Conservation (phyloP, 2,113 vertebrate genomes). For the Stegastes partitus region DNA sequence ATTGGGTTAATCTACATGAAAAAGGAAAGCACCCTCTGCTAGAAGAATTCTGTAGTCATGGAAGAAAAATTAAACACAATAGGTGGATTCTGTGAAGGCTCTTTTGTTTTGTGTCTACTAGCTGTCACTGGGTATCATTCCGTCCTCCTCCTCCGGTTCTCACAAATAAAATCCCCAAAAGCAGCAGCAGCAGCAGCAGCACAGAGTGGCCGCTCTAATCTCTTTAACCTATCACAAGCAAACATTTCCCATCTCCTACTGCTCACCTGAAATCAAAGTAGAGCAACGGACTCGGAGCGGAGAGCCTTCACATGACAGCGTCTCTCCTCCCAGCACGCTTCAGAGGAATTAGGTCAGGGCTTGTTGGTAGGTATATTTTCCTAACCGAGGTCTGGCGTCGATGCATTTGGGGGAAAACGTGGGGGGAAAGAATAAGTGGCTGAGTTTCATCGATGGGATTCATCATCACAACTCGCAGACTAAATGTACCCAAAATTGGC, state of each 20-base stretch:
- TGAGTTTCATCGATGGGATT: conserved; percentile 6
- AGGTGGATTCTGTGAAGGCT: background rate
- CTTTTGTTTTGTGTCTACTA: background rate
- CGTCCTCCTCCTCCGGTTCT: background rate
- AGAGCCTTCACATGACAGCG: background rate
- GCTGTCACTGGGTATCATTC: background rate
- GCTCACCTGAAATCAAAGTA: conserved; percentile 57
- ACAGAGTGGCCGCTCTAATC: conserved; percentile 3
- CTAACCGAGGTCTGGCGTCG: conserved; percentile 4
- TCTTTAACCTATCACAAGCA: conserved; percentile 29
- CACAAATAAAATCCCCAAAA: background rate
- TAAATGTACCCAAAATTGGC: conserved; percentile 14
- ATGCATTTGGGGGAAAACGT: background rate
- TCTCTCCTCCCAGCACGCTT: conserved; percentile 41
- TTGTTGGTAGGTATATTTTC: conserved; percentile 41
- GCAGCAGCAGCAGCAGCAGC: background rate
- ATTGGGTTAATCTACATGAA: background rate
- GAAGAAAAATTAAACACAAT: background rate
- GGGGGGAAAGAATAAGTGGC: background rate
- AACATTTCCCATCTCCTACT: conserved; percentile 31
- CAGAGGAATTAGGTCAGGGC: conserved; percentile 59
- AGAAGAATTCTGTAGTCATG: background rate
- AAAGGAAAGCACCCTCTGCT: background rate
- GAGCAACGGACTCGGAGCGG: background rate
- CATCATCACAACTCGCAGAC: background rate